Base-by-base conservation (phyloP, 37 sponge, comb jelly and placozoan genomes). In the Crambe crambe region DNA sequence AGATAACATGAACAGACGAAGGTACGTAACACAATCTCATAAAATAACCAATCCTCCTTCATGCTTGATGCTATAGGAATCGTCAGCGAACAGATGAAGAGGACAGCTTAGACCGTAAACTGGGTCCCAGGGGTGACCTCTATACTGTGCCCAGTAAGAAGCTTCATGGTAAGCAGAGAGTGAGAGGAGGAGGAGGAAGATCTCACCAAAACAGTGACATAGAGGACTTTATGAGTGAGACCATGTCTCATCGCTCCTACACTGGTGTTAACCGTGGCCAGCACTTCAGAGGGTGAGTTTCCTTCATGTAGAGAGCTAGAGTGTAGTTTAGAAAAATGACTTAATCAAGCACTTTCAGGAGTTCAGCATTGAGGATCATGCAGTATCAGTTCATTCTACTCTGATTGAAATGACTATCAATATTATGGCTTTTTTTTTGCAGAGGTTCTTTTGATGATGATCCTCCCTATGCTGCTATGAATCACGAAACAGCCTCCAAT, bases 91-190 rank as follows among this genome's bases (percentile, higher is more conserved):
- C 39, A 27, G 74, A 21, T 4, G 78, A 80, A 2, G 70, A 69
- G 21, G 70, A 80, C 2, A 70, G 68, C 15, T 68, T 80, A 22
- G 80, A 80, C 10, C 80, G 68, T 56, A 56, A 36, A 0, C 37
- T 80, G 5, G 80, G 80, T 30, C 80, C 80, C 2, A 40, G 56
- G 83, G 84, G 84, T 29, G 84, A 70, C 44, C 25, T 84, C 17
- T 84, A 84, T 76, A 77, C 84, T 58, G 54, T 51, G 35, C 84
- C 84, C 20, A 76, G 56, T 21, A 84, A 69, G 70, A 47, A 23
- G 37, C 51, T 31, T 42, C 54, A 66, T 68, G 68, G 68, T 6
- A 68, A 20, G 38, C 37, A 36, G 2, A 5, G 40, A 74, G 37
- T 10, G 23, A 39, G 29, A 79, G 27, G 25, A 36, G 42, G 58